Percentiles rank a stretch among this genome's conserved stretches.
Conservation (phyloP, 2,113 vertebrate species). For the Asarcornis scutulata region DNA sequence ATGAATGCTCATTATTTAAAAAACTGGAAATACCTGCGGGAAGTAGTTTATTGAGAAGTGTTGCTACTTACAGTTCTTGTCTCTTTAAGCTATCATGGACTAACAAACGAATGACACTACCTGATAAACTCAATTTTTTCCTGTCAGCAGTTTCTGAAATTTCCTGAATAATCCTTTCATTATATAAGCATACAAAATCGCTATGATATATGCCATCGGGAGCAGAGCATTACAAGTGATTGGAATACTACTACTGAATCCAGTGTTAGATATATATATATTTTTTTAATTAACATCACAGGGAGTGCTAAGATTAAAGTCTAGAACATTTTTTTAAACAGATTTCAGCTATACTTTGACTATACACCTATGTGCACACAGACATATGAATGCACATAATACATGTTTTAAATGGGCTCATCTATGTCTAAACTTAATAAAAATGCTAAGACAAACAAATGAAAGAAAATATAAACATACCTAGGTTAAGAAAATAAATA, state of each 20-base stretch:
- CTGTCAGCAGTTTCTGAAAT: not conserved
- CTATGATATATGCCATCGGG: not conserved
- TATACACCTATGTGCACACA: slow-evolving; percentile 1
- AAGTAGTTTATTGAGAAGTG: not conserved
- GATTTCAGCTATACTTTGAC: not conserved
- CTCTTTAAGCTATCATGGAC: not conserved
- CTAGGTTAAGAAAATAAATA: slow-evolving; percentile 14
- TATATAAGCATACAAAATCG: slow-evolving; percentile 17
- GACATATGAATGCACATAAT: slow-evolving; percentile 30
- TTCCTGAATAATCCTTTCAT: not conserved
- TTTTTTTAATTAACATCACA: not conserved
- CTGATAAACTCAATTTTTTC: not conserved
- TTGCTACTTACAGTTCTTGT: not conserved
- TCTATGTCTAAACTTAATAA: not conserved
- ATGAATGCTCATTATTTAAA: slow-evolving; percentile 13
- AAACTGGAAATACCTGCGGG: slow-evolving; percentile 39
- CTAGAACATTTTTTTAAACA: not conserved
- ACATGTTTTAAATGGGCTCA: not conserved
- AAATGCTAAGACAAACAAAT: slow-evolving; percentile 38
- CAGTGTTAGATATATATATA: not conserved
- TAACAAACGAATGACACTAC: not conserved
- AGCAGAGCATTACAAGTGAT: not conserved
- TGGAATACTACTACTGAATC: not conserved
- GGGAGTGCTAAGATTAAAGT: slow-evolving; percentile 33
- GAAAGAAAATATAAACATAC: slow-evolving; percentile 60